Percentiles rank a stretch among this genome's conserved stretches.
Conservation (phyloP, 2,888 invertebrate genomes). For the Cheilosia pagana region DNA sequence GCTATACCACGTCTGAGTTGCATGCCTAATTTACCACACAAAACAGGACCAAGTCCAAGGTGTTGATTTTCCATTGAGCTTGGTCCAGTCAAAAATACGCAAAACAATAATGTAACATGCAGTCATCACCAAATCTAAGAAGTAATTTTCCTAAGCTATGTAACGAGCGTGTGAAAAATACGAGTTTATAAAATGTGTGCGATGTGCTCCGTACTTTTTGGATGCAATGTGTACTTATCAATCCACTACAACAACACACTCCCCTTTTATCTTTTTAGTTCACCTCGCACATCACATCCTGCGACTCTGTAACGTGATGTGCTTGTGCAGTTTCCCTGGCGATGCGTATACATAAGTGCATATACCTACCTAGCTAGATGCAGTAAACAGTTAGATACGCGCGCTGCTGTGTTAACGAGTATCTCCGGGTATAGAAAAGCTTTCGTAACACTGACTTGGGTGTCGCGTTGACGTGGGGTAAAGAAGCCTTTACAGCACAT, state of each 20-base stretch:
- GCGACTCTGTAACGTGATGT: slow-evolving; percentile 10
- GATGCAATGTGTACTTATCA: slow-evolving; percentile 9
- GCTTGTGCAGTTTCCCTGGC: slow-evolving; percentile 9
- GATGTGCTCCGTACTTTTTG: background rate
- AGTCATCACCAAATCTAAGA: no score
- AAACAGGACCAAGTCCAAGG: no score
- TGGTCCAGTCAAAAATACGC: no score
- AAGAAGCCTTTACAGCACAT: slow-evolving; percentile 28
- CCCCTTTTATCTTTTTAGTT: slow-evolving; percentile 9
- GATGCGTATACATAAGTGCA: slow-evolving; percentile 2
- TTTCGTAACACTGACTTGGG: slow-evolving; percentile 27
- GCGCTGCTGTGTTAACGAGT: background rate
- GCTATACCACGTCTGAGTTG: no score
- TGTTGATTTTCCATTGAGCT: no score
- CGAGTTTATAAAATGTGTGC: no score
- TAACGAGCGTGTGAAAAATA: no score
- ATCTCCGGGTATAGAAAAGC: slow-evolving; percentile 14
- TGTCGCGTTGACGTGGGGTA: slow-evolving; percentile 18
- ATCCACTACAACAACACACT: slow-evolving; percentile 29
- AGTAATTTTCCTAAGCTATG: no score
- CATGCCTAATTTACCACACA: no score
- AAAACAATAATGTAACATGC: no score
- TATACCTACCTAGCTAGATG: background rate
- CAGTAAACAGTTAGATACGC: slow-evolving; percentile 17
- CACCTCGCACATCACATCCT: slow-evolving; percentile 33